phyloP scores from a whole-genome alignment of 2,888 invertebrate species.

The Zaprionus lineosus region DNA sequence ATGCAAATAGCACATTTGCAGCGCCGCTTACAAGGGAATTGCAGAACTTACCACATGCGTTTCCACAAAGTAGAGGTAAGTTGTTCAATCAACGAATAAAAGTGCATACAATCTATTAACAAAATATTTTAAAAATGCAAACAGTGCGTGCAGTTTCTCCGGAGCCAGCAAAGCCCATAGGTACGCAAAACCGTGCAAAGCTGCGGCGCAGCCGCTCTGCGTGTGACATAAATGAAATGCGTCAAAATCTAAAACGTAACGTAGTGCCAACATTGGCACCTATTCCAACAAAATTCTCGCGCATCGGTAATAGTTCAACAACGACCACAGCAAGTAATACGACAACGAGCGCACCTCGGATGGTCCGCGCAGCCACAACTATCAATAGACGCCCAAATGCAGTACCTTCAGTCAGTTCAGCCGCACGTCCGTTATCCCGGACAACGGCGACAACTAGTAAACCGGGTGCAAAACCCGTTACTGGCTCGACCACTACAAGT shows the following conservation, averaged over 20 bases:
- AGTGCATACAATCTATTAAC: neutral
- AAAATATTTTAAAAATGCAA: neutral
- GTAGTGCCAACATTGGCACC: conserved; percentile 76
- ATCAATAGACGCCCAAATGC: conserved; percentile 5
- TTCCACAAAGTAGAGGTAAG: conserved; percentile 62
- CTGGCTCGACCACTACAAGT: neutral
- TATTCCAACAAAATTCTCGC: conserved; percentile 74
- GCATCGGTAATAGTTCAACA: conserved; percentile 37
- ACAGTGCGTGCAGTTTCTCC: conserved; percentile 78
- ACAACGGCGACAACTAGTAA: conserved; percentile 13
- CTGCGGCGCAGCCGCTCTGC: conserved; percentile 79
- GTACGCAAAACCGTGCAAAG: conserved; percentile 47
- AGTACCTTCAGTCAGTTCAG: neutral
- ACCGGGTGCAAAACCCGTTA: too few species aligned
- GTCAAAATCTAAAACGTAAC: conserved; percentile 58
- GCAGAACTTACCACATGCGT: conserved; percentile 46
- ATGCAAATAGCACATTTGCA: conserved; percentile 42
- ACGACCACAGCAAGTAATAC: neutral
- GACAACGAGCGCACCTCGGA: neutral
- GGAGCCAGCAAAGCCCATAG: conserved; percentile 41
- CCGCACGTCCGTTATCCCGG: conserved; percentile 20
- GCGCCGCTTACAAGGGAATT: conserved; percentile 53
- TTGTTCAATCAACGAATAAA: neutral
- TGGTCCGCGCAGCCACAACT: neutral
- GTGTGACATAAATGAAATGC: conserved; percentile 71